These are phyloP conservation scores for Chaenocephalus aceratus DNA, from an alignment of 2,113 vertebrate genomes.

Conservation along the genomic window DNA sequence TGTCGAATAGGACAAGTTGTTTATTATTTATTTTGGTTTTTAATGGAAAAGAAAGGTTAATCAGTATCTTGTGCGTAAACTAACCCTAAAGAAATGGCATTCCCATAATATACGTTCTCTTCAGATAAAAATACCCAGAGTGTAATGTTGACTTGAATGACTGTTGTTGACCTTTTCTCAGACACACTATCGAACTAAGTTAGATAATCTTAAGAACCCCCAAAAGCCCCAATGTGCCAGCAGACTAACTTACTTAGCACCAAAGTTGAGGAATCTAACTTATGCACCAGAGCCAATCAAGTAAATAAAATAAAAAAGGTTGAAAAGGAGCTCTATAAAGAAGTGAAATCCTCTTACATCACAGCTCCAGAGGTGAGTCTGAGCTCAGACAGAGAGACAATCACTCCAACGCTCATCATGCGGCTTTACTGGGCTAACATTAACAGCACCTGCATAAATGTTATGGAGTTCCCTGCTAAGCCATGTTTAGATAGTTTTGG, in stretches of 20 bases:
- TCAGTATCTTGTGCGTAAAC: not conserved
- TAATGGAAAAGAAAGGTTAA: not conserved
- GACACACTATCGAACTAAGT: not conserved
- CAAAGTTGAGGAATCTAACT: conserved; percentile 1
- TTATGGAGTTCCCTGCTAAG: conserved; percentile 40
- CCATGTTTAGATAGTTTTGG: conserved; percentile 74
- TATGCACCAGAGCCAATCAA: not conserved
- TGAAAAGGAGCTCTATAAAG: conserved; percentile 6
- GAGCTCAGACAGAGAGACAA: conserved; percentile 35
- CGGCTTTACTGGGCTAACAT: conserved; percentile 73
- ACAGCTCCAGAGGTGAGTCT: conserved; percentile 13
- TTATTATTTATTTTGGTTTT: not conserved
- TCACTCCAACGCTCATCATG: conserved; percentile 33
- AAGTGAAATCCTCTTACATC: conserved; percentile 10
- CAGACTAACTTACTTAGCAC: not conserved
- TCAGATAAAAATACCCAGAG: not conserved
- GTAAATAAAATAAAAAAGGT: not conserved
- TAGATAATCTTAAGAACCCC: not conserved
- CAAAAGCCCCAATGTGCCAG: not conserved
- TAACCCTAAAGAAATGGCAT: not conserved
- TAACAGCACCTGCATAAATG: conserved; percentile 75
- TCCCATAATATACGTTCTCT: not conserved
- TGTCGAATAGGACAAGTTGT: not conserved
- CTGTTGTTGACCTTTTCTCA: not conserved
- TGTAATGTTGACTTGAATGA: not conserved